Percentiles rank a stretch among this genome's conserved stretches.
Conservation (phyloP, 2,797 vertebrate species). For the Neosilurus mollespiculum region DNA sequence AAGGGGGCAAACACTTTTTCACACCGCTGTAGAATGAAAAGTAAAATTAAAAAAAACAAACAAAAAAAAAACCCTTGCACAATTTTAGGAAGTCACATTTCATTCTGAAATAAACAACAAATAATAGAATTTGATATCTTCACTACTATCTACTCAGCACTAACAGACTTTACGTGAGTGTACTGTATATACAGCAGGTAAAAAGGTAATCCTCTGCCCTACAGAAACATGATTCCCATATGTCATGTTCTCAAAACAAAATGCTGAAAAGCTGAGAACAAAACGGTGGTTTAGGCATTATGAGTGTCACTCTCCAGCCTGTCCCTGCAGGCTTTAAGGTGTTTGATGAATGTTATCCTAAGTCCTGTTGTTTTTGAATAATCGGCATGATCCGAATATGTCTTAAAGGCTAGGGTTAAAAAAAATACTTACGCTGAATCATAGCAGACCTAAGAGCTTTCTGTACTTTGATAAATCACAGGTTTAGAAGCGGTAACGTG, state of each 20-base stretch:
- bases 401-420: neutral
- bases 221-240: neutral
- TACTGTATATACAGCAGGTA: neutral
- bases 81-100: neutral
- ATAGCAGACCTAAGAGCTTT: neutral
- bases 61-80: neutral
- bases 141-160: neutral
- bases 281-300: neutral
- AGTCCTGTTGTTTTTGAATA: neutral
- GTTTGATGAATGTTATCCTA: neutral
- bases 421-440: neutral
- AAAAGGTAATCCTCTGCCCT: neutral
- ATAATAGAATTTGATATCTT: too few species aligned
- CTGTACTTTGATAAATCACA: neutral
- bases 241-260: neutral
- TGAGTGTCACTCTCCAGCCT: neutral
- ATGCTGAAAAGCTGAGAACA: too few species aligned
- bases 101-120: neutral
- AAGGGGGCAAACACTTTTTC: too few species aligned
- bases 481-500: neutral
- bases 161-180: neutral
- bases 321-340: neutral
- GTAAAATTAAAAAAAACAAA: too few species aligned
- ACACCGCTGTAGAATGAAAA: too few species aligned
- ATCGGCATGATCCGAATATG: neutral